A percentile compares a stretch with the other conserved stretches of the same genome.
phyloP scores from a whole-genome alignment of 2,113 vertebrate genomes.

The Puffinus mauretanicus region DNA sequence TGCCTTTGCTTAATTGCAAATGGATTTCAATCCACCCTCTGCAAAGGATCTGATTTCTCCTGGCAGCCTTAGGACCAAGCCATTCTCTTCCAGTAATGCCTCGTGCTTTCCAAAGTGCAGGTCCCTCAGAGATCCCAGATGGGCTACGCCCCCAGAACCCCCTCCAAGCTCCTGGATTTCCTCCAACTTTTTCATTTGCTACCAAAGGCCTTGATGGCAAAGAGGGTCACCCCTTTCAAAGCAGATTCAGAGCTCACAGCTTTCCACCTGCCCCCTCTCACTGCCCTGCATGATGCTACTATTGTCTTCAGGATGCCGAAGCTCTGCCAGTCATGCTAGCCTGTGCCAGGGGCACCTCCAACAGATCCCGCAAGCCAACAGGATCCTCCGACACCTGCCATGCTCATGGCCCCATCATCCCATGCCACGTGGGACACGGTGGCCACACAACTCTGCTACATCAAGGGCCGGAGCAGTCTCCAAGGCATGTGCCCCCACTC shows the following conservation, averaged over 20 bases:
- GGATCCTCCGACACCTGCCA: neutral
- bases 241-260: neutral
- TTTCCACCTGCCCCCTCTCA: neutral
- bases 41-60: neutral
- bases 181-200: neutral
- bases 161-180: neutral
- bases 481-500: fast-evolving
- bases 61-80: neutral
- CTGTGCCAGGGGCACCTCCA: neutral
- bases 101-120: neutral
- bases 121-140: neutral
- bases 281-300: fast-evolving
- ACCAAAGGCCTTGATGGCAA: neutral
- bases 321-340: neutral
- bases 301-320: neutral
- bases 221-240: neutral
- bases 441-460: neutral
- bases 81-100: neutral
- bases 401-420: neutral
- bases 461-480: neutral
- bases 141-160: neutral
- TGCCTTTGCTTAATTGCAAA: neutral
- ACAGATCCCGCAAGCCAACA: fast-evolving
- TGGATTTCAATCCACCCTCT: neutral
- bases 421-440: fast-evolving